Evolutionary conservation across 1,140 invertebrate species (phyloP), one percentile per base, ranked within the genome.

Genomic region (Hycleus cichorii): DNA sequence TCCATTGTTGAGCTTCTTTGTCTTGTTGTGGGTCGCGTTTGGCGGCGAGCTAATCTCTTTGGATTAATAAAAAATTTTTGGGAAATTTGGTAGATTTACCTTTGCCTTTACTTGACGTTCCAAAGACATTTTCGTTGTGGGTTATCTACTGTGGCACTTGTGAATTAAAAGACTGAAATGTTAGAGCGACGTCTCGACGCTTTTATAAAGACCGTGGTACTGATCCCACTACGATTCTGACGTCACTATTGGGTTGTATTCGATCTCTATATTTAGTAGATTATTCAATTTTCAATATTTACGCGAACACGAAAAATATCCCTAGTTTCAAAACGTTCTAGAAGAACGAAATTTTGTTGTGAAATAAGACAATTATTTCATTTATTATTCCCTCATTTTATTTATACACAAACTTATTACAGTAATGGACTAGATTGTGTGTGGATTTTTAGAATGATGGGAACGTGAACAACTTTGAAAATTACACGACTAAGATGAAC

Each of bases 11-110:
- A 63, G 88, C 87, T 76, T 93, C 90, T 47, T 85, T 85, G 78
- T 97, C 93, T 74, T 90, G 84, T 64, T 91, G 85, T 39, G 88
- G 83, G 74, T 92, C 89, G 64, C 94, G 86, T 79, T 95, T 95
- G 65, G 88, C 84, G 73, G 90, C 87, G 78, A 94, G 83, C 91
- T 95, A 65, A 24, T 70, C 18, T 18, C 18, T 18, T 18, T 18
- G 18, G 56, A 45, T 58, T 44, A 61, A 59, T 56, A 62, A 58
- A 18, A n/a, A 51, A 51, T 18, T 9, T 56, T 42, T 27, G 47
- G 5, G 1, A 39, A 46, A 47, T 55, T 18, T 42, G 18, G 5
- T 27, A 8, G 8, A 57, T 74, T 78, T 78, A 87, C 86, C 83
- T 89, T 88, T 71, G 82, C 82, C 70, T 84, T 82, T 74, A 88